Percentiles rank a stretch among this genome's conserved stretches.
Conservation (phyloP, 2,888 invertebrate species). For the Andrena fulva region DNA sequence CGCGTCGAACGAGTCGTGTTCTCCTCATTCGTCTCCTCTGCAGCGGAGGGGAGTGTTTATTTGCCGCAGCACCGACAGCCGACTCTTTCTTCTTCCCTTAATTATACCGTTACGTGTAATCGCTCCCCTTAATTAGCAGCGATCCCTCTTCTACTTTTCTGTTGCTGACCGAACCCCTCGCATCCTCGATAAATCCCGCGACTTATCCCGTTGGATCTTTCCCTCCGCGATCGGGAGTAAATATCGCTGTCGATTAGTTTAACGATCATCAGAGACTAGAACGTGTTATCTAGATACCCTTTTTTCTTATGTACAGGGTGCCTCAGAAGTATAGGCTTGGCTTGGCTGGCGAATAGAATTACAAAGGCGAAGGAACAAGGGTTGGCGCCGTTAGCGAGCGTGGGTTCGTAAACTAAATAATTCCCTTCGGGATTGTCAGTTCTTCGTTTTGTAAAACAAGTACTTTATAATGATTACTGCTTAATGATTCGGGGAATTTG, state of each 20-base stretch:
- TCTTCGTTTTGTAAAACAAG: no score
- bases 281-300: not conserved
- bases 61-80: conserved; percentile 49
- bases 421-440: no score
- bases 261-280: conserved; percentile 1
- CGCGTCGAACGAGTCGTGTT: conserved; percentile 42
- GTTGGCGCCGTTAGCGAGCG: no score
- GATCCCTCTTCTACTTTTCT: conserved; percentile 66
- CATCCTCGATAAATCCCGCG: conserved; percentile 57
- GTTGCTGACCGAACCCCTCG: conserved; percentile 64
- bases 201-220: conserved; percentile 46
- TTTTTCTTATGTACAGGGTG: no score
- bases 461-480: no score
- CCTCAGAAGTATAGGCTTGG: no score
- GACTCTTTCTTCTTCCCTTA: conserved; percentile 74
- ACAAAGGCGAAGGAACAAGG: no score
- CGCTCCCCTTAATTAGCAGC: conserved; percentile 76
- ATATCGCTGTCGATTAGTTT: conserved; percentile 45
- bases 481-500: no score
- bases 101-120: conserved; percentile 77
- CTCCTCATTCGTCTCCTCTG: conserved; percentile 10
- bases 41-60: conserved; percentile 48
- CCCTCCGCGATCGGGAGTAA: conserved; percentile 28
- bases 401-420: no score
- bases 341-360: no score